Base-by-base conservation (phyloP, 1,140 invertebrate genomes). In the Cotesia chilonis region DNA sequence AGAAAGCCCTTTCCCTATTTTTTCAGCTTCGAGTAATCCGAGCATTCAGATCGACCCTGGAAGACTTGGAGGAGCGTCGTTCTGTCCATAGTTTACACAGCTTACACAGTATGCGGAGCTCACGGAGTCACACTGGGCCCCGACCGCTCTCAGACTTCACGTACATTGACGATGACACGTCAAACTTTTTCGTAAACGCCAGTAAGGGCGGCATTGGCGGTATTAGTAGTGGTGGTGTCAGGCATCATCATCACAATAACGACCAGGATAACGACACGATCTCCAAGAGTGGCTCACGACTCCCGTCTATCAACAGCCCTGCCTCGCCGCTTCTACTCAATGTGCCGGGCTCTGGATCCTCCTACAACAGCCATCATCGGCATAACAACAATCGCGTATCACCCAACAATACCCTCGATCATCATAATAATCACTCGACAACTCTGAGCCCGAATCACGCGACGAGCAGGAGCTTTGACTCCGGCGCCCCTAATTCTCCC, bases 1-100 rank as follows among this genome's bases (percentile, higher is more conserved):
- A 85, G 84, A 83, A 84, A 79, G 80, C 81, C 83, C 77, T 84
- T 69, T 85, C 83, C 89, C 88, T 90, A 84, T 91, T 91, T 93
- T 95, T 95, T 90, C 96, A 99, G 98, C 94, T 99, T 90, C 95
- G 98, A 90, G 98, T 99, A 90, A 98, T 99, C 90, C 95, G 97
- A 91, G 98, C 98, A 87, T 99, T 99, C 95, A 98, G 97, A 91
- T 98, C 96, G 84, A 98, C 95, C 85, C 91, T 99, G 91, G 98
- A 99, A 92, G 98, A 99, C 90, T 91, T 99, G 90, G 98, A 99
- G 90, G 98, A 99, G 90, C 94, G 96, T 85, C 94, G 96, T 88
- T 97, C 96, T 88, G 92, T 98, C 87, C 96, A 98, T 93, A 97
- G 95, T 92, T 94, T 96, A 90, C 95, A 96, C 90, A 96, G 95